phyloP scores from a whole-genome alignment of 2,888 invertebrate genomes.

The Orthosia gothica region DNA sequence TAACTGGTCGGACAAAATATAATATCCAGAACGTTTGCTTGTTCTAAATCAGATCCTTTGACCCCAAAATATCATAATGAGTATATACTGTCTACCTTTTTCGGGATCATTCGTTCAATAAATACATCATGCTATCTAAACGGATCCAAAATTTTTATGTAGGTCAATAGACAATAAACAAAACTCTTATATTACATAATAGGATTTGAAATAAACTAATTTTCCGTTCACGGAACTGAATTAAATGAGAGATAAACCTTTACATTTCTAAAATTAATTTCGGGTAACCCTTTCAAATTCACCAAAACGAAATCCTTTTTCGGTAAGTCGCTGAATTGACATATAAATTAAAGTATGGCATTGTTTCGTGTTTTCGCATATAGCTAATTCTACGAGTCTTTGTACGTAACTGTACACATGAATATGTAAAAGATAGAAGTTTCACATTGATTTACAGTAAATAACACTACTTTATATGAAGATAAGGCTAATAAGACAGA shows the following conservation, averaged over 20 bases:
- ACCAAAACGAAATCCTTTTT: conserved; percentile 34
- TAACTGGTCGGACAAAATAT: no score
- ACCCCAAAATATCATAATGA: no score
- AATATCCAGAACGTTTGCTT: no score
- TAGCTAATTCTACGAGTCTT: conserved; percentile 9
- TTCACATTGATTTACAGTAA: background rate
- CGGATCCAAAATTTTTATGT: conserved; percentile 17
- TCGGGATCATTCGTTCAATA: background rate
- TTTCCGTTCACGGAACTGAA: conserved; percentile 37
- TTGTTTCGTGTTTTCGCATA: conserved; percentile 34
- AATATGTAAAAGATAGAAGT: background rate
- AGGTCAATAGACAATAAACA: conserved; percentile 33
- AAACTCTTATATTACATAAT: conserved; percentile 29
- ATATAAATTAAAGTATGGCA: conserved; percentile 40
- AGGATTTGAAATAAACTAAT: conserved; percentile 50
- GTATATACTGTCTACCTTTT: background rate
- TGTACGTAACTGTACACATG: background rate
- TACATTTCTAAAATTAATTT: conserved; percentile 53
- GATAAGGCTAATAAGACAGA: background rate
- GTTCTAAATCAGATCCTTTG: no score
- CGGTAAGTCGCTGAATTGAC: conserved; percentile 23
- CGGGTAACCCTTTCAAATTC: conserved; percentile 38
- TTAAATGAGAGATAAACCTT: conserved; percentile 49
- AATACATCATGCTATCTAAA: conserved; percentile 4
- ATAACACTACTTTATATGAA: background rate